Evolutionary conservation across 2,113 vertebrate species (phyloP).

Genomic region (Neolamprologus brichardi): DNA sequence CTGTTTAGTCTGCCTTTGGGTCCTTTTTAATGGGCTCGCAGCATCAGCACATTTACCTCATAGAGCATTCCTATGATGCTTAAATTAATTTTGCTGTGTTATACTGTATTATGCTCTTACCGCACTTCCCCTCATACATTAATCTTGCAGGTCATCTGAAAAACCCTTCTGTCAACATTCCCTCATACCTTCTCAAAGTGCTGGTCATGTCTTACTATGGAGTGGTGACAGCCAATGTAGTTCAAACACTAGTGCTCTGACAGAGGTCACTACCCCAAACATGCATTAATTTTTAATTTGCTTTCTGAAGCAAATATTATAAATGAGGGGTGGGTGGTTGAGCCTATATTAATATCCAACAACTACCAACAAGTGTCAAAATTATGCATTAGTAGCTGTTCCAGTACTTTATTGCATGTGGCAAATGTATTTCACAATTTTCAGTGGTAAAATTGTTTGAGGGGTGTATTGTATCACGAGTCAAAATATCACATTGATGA

Average conservation of each 20-base stretch:
- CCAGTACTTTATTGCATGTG: neutral
- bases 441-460: neutral
- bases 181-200: neutral
- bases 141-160: neutral
- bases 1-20: neutral
- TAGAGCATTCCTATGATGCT: neutral
- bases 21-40: neutral
- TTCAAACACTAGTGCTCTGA: neutral
- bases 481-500: neutral
- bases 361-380: neutral
- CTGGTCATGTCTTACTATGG: neutral
- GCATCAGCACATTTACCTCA: neutral
- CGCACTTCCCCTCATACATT: neutral
- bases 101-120: neutral
- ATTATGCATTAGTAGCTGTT: neutral
- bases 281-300: neutral
- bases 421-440: neutral
- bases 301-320: neutral
- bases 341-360: neutral
- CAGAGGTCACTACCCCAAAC: neutral
- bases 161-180: neutral
- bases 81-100: neutral
- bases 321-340: neutral
- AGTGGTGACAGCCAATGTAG: neutral
- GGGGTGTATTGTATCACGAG: neutral